phyloP scores from a whole-genome alignment of 2,113 vertebrate genomes.

The Cottus gobio region DNA sequence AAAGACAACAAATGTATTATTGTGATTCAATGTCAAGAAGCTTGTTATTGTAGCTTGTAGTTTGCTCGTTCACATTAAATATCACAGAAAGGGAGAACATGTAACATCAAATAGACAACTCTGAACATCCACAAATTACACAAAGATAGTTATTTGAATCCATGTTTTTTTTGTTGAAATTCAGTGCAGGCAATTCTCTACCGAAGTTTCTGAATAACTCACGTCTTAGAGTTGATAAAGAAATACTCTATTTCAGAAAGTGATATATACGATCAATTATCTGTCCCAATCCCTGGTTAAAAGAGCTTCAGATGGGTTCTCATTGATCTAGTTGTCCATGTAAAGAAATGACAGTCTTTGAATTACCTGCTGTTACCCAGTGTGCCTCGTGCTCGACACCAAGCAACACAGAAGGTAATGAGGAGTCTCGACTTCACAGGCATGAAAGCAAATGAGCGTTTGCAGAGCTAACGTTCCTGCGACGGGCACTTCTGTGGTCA shows the following conservation, averaged over 20 bases:
- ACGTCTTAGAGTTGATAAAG: neutral
- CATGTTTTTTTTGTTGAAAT: too few species aligned
- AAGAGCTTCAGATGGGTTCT: conserved; percentile 34
- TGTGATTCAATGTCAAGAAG: too few species aligned
- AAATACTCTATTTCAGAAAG: conserved; percentile 13
- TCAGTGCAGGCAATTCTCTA: neutral
- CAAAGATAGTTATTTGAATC: neutral
- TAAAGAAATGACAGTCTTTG: neutral
- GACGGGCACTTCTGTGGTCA: neutral
- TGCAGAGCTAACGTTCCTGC: neutral
- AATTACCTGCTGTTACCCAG: conserved; percentile 12
- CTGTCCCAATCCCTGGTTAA: conserved; percentile 12
- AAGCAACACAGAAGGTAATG: neutral
- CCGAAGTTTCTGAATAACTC: neutral
- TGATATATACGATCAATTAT: conserved; percentile 38
- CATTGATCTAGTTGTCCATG: conserved; percentile 7
- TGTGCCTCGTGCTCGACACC: neutral
- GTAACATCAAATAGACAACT: neutral
- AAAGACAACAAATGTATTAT: neutral
- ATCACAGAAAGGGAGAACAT: neutral
- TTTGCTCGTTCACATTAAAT: neutral
- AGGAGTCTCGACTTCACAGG: neutral
- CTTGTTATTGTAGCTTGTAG: neutral
- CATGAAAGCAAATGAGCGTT: neutral
- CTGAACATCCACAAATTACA: neutral